Conservation (phyloP, 2,888 invertebrate genomes). For the Nebria salina region DNA sequence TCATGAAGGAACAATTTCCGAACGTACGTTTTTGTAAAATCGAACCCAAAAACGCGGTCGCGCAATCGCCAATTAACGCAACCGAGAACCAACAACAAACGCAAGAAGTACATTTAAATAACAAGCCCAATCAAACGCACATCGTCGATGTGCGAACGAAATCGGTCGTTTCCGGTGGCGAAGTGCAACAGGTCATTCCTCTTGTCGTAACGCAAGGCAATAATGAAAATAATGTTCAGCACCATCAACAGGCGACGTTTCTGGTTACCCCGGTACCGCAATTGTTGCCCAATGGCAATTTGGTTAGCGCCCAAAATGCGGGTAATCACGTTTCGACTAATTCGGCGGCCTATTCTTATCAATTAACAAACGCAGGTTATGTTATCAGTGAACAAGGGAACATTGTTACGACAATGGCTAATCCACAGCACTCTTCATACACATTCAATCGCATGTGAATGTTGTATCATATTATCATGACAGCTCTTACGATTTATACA, state of each 20-base stretch:
- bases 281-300: slow-evolving; percentile 65
- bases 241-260: slow-evolving; percentile 72
- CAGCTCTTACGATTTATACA: neutral
- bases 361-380: slow-evolving; percentile 61
- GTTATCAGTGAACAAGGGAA: slow-evolving; percentile 63
- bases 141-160: slow-evolving; percentile 62
- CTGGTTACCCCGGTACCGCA: slow-evolving; percentile 74
- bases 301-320: slow-evolving; percentile 58
- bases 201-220: slow-evolving; percentile 68
- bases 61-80: slow-evolving; percentile 44
- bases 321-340: slow-evolving; percentile 57
- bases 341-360: slow-evolving; percentile 61
- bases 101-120: slow-evolving; percentile 61
- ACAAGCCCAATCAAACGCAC: slow-evolving; percentile 63
- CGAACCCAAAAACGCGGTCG: slow-evolving; percentile 68
- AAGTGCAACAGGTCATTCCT: slow-evolving; percentile 71
- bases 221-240: slow-evolving; percentile 51
- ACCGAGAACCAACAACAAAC: slow-evolving; percentile 57
- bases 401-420: slow-evolving; percentile 62
- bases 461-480: neutral
- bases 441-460: slow-evolving; percentile 61
- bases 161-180: slow-evolving; percentile 67
- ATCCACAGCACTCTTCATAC: slow-evolving; percentile 60
- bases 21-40: slow-evolving; percentile 75
- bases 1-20: slow-evolving; percentile 84